Evolutionary conservation across 2,113 vertebrate species (phyloP).

Genomic region (Bujurquina vittata): DNA sequence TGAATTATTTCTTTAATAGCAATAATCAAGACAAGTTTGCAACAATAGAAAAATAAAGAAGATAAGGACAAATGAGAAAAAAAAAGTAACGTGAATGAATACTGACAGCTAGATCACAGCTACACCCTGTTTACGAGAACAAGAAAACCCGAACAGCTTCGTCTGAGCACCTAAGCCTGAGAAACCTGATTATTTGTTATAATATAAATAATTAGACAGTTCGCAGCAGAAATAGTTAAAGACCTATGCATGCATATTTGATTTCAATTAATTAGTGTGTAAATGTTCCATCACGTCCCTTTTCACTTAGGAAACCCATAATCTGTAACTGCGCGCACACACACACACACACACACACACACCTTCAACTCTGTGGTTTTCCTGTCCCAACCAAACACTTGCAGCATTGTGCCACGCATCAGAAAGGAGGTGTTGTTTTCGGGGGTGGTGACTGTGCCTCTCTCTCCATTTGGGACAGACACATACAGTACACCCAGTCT

Average conservation of each 20-base stretch:
- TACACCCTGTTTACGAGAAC: no score
- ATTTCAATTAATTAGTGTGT: background rate
- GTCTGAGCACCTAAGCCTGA: no score
- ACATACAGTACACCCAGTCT: background rate
- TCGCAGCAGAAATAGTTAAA: no score
- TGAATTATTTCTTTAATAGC: background rate
- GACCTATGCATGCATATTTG: no score
- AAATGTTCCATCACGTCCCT: background rate
- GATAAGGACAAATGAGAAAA: no score
- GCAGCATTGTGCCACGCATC: constrained; percentile 52
- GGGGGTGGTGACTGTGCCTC: constrained; percentile 37
- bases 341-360: constrained; percentile 21
- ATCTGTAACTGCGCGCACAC: background rate
- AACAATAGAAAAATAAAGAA: no score
- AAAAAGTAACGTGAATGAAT: no score
- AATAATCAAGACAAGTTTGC: background rate
- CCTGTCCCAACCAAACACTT: constrained; percentile 56
- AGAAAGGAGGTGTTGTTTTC: constrained; percentile 67
- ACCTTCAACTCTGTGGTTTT: constrained; percentile 2
- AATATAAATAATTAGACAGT: no score
- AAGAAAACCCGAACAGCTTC: no score
- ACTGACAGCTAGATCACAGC: no score
- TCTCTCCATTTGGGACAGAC: constrained; percentile 50
- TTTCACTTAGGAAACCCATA: background rate
- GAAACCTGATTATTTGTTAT: no score